Percentiles rank a stretch among this genome's conserved stretches.
Conservation (phyloP, 2,113 vertebrate genomes). For the Pipra filicauda region DNA sequence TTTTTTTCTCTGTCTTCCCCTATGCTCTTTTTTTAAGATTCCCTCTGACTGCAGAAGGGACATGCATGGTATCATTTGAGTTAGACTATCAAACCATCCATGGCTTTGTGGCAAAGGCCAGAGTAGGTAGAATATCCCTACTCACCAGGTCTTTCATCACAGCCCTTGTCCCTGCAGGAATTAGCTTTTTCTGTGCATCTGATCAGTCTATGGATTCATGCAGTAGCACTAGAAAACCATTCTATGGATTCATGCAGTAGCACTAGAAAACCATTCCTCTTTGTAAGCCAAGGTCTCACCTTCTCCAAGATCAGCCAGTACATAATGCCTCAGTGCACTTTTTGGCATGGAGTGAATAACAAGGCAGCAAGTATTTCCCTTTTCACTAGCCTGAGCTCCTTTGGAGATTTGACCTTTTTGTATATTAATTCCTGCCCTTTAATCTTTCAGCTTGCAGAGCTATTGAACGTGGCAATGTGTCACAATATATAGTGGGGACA, state of each 20-base stretch:
- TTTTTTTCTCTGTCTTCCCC: background rate
- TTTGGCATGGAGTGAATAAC: background rate
- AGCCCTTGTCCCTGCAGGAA: background rate
- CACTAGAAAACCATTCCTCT: background rate
- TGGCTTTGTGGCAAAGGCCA: background rate
- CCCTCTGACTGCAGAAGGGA: background rate
- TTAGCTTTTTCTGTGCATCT: background rate
- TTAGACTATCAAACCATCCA: background rate
- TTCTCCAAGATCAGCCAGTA: background rate
- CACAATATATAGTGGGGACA: background rate
- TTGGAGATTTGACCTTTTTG: background rate
- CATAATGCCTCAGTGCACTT: background rate
- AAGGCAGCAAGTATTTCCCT: background rate
- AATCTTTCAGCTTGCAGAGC: background rate
- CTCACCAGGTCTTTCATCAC: background rate
- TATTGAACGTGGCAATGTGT: conserved; percentile 22
- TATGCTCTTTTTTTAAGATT: background rate
- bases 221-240: background rate
- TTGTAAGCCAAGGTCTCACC: background rate
- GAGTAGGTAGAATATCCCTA: background rate
- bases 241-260: background rate
- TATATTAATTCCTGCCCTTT: conserved; percentile 16
- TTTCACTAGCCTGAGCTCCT: background rate
- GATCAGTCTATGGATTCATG: background rate
- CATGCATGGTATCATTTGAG: background rate